Base-by-base conservation (phyloP, 2,113 vertebrate genomes). In the Antechinus flavipes region DNA sequence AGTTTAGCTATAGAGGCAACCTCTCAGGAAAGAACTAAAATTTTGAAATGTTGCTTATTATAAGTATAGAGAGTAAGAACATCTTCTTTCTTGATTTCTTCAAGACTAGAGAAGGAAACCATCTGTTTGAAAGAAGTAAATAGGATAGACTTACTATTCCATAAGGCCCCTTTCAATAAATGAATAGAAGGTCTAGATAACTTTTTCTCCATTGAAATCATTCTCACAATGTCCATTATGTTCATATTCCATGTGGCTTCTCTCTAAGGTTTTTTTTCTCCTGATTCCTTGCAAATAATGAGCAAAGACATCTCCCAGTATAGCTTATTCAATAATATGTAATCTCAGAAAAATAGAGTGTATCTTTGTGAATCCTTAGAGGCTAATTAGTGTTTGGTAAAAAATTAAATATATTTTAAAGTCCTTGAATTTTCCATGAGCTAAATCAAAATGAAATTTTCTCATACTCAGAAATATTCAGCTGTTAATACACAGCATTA, bases 361-460 rank as follows among this genome's bases (percentile, higher is more conserved):
- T 93, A 23, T 4, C 7, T 30, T 27, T 47, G 5, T 50, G 27
- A 30, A 52, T 90, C 90, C 91, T 95, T 30, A 0, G 89, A 94
- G 95, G 76, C 91, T 93, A 96, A 91, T 95, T 96, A 58, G 84
- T 84, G 96, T 94, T 95, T 49, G 26, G 54, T 95, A 92, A 35
- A 91, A 95, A 93, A 89, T 27, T 49, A 42, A 93, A 93, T 91
- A 50, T 61, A 90, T 42, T 61, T 47, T 49, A 6, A 30, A 30
- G 47, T 90, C 90, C 90, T 68, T 93, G 91, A 58, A 12, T 93
- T 46, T 91, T 94, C 53, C 54, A 54, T 26, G 89, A 96, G 95
- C 58, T n/a, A 2, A 16, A 91, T 95, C 92, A 52, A 12, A 30
- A 91, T 94, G 89, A 42, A 94, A 92, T n/a, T 95, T 68, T 68